Evolutionary conservation across 2,113 vertebrate genomes (phyloP), one percentile per base, ranked within the genome.

Genomic region (Amphilophus citrinellus): DNA sequence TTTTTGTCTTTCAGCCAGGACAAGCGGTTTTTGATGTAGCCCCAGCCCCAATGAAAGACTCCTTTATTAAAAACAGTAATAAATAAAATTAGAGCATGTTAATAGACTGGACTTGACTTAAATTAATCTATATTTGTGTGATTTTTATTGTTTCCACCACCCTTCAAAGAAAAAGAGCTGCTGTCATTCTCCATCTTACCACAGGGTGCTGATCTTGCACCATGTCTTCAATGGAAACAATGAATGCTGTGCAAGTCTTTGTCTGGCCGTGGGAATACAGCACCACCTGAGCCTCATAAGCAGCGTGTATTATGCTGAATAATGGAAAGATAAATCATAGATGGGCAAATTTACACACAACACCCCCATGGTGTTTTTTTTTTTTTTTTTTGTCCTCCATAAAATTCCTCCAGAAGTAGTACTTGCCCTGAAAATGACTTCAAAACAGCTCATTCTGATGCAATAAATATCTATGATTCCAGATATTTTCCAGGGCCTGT

Each of bases 191-290:
- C 15, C 6, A 10, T 85, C 8, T 17, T 3, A 73, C 93, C 94
- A 93, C 93, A 75, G 6, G 93, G 87, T 86, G 94, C 18, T 10
- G 61, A 66, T 84, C 57, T 87, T 90, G 79, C 37, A 87, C 73
- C 61, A 61, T 22, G 80, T 85, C 4, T 27, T 11, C 2, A 11
- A 44, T 6, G 10, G 77, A 76, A 86, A 83, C 58, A 86, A 81
- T 60, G 14, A 80, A 37, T 3, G 30, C 39, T 7, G 32, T 78
- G 42, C 22, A 71, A 62, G 68, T 81, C 81, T 87, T 91, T 94
- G 90, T 93, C 87, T 85, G 39, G 77, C 71, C 82, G 57, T 83
- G 78, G 58, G 9, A 59, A 77, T 27, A 73, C 37, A 56, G 10
- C 24, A 63, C 58, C 80, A 83, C 82, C 68, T 83, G 76, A 86